Conservation (phyloP, 2,888 invertebrate species). For the Hemicrepidius hirtus region DNA sequence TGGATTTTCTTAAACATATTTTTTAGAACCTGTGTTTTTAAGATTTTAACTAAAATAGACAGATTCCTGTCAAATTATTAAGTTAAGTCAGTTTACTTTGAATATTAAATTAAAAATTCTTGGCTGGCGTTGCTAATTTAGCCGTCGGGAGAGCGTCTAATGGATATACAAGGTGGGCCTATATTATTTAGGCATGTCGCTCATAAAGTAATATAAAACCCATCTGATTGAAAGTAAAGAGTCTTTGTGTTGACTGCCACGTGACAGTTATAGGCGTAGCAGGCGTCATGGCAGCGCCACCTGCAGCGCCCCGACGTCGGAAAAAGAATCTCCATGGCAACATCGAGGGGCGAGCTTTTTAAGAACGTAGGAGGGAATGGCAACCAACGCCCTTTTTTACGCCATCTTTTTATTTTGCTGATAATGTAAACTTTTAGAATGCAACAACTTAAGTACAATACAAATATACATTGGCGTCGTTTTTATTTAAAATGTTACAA, state of each 20-base stretch:
- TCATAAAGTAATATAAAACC: slow-evolving; percentile 43
- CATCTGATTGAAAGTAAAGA: slow-evolving; percentile 47
- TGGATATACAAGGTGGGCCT: slow-evolving; percentile 17
- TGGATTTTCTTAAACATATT: too few relatives aligned
- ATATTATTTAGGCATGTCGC: slow-evolving; percentile 20
- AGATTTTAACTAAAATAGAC: not conserved
- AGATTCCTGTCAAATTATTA: not conserved
- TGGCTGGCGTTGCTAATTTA: slow-evolving; percentile 3
- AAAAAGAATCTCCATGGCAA: slow-evolving; percentile 68
- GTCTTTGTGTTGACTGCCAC: slow-evolving; percentile 47
- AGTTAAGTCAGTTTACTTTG: slow-evolving; percentile 16
- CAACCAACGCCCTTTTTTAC: slow-evolving; percentile 68
- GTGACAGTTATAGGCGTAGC: slow-evolving; percentile 53
- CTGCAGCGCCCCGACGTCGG: slow-evolving; percentile 65
- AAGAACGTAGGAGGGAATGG: slow-evolving; percentile 65
- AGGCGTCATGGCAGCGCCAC: slow-evolving; percentile 61
- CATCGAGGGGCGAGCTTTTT: slow-evolving; percentile 66
- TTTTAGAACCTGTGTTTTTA: too few relatives aligned
- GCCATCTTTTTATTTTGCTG: slow-evolving; percentile 66
- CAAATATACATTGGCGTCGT: slow-evolving; percentile 36
- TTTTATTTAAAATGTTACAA: slow-evolving; percentile 24
- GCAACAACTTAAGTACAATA: slow-evolving; percentile 47
- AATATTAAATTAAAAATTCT: slow-evolving; percentile 20
- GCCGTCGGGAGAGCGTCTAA: slow-evolving; percentile 11
- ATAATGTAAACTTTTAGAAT: slow-evolving; percentile 49